phyloP scores from a whole-genome alignment of 2,113 vertebrate species.

The Hymenochirus boettgeri region DNA sequence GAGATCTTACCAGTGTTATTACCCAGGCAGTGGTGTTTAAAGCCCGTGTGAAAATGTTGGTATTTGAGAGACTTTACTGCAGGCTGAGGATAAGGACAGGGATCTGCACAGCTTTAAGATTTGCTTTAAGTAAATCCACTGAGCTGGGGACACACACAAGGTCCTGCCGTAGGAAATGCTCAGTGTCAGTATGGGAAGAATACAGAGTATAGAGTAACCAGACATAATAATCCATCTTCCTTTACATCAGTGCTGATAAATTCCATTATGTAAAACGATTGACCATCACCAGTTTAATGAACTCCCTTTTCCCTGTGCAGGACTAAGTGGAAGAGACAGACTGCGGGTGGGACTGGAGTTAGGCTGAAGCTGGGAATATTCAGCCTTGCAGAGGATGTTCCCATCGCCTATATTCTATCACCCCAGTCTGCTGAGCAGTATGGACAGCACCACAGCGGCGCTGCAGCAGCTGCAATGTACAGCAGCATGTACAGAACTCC shows the following conservation, averaged over 20 bases:
- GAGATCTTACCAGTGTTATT: too few relatives aligned
- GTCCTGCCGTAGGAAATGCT: background rate
- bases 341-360: slow-evolving; percentile 89
- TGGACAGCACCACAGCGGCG: slow-evolving; percentile 95
- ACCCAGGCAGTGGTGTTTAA: background rate
- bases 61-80: background rate
- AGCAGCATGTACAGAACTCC: slow-evolving; percentile 98
- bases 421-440: slow-evolving; percentile 86
- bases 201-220: too few relatives aligned
- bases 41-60: background rate
- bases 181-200: too few relatives aligned
- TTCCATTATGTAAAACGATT: background rate
- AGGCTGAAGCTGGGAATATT: slow-evolving; percentile 94
- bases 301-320: slow-evolving; percentile 58
- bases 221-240: too few relatives aligned
- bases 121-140: slow-evolving; percentile 10
- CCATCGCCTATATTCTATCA: slow-evolving; percentile 97
- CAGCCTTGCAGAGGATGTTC: slow-evolving; percentile 94
- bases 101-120: background rate
- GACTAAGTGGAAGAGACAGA: slow-evolving; percentile 95
- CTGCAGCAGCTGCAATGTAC: slow-evolving; percentile 95
- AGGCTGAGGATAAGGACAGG: slow-evolving; percentile 5
- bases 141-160: background rate
- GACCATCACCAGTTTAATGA: background rate
- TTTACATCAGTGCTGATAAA: too few relatives aligned